These are phyloP conservation scores for Solenopsis fugax DNA, from an alignment of 1,140 invertebrate genomes.

Conservation along the genomic window DNA sequence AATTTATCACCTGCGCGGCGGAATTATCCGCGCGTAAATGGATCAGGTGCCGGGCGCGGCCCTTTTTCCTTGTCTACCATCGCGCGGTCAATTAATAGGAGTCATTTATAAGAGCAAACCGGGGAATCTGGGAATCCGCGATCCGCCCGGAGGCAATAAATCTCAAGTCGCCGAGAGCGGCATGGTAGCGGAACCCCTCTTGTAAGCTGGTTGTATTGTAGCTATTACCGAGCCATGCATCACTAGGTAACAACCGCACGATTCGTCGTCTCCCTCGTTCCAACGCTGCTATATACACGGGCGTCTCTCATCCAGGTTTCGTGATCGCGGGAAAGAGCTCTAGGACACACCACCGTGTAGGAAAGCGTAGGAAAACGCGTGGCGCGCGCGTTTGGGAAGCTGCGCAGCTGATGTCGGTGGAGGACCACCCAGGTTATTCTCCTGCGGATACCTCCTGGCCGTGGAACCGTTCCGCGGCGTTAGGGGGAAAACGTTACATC, in stretches of 20 bases:
- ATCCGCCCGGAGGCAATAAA: conserved; percentile 86
- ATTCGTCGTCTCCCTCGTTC: conserved; percentile 71
- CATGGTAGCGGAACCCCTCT: conserved; percentile 84
- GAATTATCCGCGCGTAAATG: conserved; percentile 39
- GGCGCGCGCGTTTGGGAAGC: conserved; percentile 80
- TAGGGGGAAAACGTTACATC: conserved; percentile 69
- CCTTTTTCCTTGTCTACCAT: conserved; percentile 70
- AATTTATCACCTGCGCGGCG: conserved; percentile 38
- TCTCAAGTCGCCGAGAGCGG: conserved; percentile 82
- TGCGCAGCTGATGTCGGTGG: conserved; percentile 83
- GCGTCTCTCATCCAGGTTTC: conserved; percentile 40
- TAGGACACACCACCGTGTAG: conserved; percentile 63
- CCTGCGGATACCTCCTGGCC: conserved; percentile 37
- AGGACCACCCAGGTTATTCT: conserved; percentile 85
- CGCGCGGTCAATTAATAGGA: conserved; percentile 86
- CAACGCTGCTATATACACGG: conserved; percentile 5
- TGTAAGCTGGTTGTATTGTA: conserved; percentile 87
- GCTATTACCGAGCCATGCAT: conserved; percentile 87
- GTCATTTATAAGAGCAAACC: conserved; percentile 86
- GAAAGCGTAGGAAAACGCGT: conserved; percentile 74
- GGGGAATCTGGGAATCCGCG: conserved; percentile 86
- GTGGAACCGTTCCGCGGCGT: conserved; percentile 53
- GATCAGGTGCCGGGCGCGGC: conserved; percentile 54
- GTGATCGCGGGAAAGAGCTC: conserved; percentile 67
- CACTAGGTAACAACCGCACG: conserved; percentile 85